Evolutionary conservation across 2,797 vertebrate species (phyloP), one percentile per base, ranked within the genome.

Genomic region (Hippocampus kuda): DNA sequence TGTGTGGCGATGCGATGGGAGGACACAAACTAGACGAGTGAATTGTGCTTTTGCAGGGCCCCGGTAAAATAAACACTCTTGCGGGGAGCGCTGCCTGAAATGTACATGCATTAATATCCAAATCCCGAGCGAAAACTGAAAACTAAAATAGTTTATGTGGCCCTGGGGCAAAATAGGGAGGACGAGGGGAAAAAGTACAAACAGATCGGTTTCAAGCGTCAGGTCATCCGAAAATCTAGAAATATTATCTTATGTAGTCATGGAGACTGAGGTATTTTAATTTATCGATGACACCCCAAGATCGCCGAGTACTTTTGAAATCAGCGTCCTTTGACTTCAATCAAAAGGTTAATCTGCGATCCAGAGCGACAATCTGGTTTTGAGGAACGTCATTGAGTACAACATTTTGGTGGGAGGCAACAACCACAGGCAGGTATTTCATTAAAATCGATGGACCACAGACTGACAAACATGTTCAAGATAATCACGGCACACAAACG

Each of bases 21-120:
- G 77, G 69, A 79, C 64, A 48, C 70, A 76, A 77, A 73, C 77
- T 69, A 26, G 22, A 61, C 9, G 59, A 34, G 59, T 61, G 48
- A 75, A 73, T 41, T 72, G 61, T 75, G 63, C 71, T 64, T 72
- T 72, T 64, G 42, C 46, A 62, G 64, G 49, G 27, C 22, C 18
- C 13, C 46, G 13, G 2, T 26, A 70, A 75, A 77, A 72, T 48
- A 77, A 75, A 42, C 60, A 61, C 15, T 44, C 30, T 66, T 57
- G 62, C 16, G 24, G 44, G 44, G 63, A 65, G 44, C 9, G 20
- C 16, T 49, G 63, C 24, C 18, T 49, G 24, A 49, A 49, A 16
- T 64, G 4, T 30, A 61, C 34, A 60, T 22, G 51, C 66, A 8
- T 38, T 64, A 8, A 64, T 22, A 26, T 38, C 63, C 54, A 68